Evolutionary conservation across 2,797 vertebrate genomes (phyloP).

Genomic region (Kryptopterus vitreolus): DNA sequence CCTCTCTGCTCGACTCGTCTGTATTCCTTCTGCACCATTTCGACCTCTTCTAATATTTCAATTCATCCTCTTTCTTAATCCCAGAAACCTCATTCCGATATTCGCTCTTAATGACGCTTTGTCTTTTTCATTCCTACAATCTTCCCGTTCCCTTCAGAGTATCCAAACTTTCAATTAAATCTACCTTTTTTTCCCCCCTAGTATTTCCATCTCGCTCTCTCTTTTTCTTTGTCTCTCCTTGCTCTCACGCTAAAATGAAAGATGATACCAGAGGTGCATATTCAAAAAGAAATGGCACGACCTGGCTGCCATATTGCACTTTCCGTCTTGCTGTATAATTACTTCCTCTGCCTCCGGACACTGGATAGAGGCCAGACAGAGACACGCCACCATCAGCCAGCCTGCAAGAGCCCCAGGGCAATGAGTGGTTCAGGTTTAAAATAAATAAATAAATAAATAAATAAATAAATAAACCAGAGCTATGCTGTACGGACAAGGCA

Average conservation of each 20-base stretch:
- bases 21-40: not conserved
- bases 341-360: constrained; percentile 36
- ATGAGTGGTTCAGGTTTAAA: constrained; percentile 1
- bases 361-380: constrained; percentile 33
- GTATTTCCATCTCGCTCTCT: not conserved
- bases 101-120: not conserved
- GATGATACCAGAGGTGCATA: constrained; percentile 12
- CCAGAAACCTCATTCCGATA: not conserved
- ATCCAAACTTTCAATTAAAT: constrained; percentile 19
- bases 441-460: not conserved
- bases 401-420: constrained; percentile 8
- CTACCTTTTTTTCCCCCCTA: not conserved
- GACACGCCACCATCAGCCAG: constrained; percentile 22
- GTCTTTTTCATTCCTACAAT: not conserved
- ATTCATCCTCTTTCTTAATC: not conserved
- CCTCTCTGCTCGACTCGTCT: not conserved
- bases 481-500: constrained; percentile 12
- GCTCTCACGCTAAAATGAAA: constrained; percentile 4
- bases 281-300: constrained; percentile 16
- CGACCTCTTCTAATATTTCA: constrained; percentile 3
- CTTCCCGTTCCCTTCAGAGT: not conserved
- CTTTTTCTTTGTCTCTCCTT: not conserved
- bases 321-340: constrained; percentile 43
- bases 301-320: constrained; percentile 16
- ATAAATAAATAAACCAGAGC: not conserved